phyloP scores from a whole-genome alignment of 2,797 vertebrate species.

The Eidolon dupreanum region DNA sequence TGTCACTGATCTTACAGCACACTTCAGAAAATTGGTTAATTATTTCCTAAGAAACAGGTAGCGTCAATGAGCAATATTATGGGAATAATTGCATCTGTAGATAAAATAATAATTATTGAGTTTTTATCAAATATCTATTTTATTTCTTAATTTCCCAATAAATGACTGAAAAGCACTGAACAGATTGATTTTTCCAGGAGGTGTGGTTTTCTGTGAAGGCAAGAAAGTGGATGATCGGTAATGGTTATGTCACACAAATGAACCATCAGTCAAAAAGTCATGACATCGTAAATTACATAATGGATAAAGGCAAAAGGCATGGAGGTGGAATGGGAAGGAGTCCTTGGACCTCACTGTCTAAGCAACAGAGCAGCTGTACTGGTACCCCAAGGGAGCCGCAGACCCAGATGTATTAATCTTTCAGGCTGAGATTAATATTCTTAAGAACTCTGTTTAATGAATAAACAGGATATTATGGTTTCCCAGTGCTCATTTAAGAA shows the following conservation, averaged over 20 bases:
- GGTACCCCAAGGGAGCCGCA: neutral
- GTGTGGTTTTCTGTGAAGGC: neutral
- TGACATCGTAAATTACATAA: neutral
- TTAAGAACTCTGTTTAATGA: slow-evolving; percentile 36
- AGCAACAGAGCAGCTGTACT: neutral
- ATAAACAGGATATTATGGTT: slow-evolving; percentile 38
- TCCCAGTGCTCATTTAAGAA: slow-evolving; percentile 44
- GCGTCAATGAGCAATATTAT: neutral
- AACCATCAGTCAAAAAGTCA: neutral
- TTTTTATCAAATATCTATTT: neutral
- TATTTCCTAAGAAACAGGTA: neutral
- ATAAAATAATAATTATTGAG: slow-evolving; percentile 45
- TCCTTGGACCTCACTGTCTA: slow-evolving; percentile 29
- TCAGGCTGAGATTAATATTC: slow-evolving; percentile 21
- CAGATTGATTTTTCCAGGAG: neutral
- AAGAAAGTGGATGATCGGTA: neutral
- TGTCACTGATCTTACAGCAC: neutral
- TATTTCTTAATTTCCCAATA: slow-evolving; percentile 16
- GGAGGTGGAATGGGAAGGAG: neutral
- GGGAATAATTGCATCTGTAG: neutral
- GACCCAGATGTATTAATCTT: slow-evolving; percentile 1
- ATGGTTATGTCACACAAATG: neutral
- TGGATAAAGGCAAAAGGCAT: neutral
- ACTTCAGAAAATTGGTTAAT: neutral
- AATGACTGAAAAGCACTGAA: neutral